Percentiles rank a stretch among this genome's conserved stretches.
Evolutionary conservation across 1,140 invertebrate genomes (phyloP).

Genomic region (Bradysia coprophila): DNA sequence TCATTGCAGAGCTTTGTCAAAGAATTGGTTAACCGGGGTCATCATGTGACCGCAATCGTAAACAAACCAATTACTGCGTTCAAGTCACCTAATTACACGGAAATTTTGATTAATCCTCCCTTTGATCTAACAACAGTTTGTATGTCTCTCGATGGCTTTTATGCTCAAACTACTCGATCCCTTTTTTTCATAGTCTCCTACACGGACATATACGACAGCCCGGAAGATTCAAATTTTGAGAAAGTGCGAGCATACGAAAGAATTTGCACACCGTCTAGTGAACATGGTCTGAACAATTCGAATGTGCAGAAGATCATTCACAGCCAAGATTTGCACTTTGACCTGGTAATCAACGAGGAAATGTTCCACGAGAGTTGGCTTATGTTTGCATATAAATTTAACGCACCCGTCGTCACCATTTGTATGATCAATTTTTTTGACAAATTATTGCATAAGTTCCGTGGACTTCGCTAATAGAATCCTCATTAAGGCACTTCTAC

Average conservation of each 20-base stretch:
- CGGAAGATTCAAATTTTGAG: constrained; percentile 5
- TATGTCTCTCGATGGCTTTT: neutral
- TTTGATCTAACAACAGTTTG: constrained; percentile 8
- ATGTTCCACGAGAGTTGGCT: constrained; percentile 26
- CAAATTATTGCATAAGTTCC: too few relatives aligned
- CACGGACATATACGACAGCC: constrained; percentile 10
- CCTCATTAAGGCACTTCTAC: too few relatives aligned
- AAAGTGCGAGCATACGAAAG: constrained; percentile 10
- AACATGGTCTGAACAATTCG: constrained; percentile 12
- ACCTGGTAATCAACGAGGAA: constrained; percentile 25
- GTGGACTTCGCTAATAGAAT: too few relatives aligned
- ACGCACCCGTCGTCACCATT: constrained; percentile 22
- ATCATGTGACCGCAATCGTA: constrained; percentile 34
- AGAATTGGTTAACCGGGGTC: constrained; percentile 32
- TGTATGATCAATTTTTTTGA: constrained; percentile 13
- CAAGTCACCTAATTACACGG: constrained; percentile 8
- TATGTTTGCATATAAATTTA: constrained; percentile 19
- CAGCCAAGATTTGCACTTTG: constrained; percentile 16
- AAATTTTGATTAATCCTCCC: constrained; percentile 12
- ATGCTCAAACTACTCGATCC: constrained; percentile 1
- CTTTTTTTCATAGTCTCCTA: constrained; percentile 6
- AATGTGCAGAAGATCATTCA: constrained; percentile 11
- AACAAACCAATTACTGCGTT: neutral
- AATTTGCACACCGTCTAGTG: constrained; percentile 10
- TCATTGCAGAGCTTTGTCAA: constrained; percentile 30